Conservation (phyloP, 2,888 invertebrate species). For the Ctena decussata region DNA sequence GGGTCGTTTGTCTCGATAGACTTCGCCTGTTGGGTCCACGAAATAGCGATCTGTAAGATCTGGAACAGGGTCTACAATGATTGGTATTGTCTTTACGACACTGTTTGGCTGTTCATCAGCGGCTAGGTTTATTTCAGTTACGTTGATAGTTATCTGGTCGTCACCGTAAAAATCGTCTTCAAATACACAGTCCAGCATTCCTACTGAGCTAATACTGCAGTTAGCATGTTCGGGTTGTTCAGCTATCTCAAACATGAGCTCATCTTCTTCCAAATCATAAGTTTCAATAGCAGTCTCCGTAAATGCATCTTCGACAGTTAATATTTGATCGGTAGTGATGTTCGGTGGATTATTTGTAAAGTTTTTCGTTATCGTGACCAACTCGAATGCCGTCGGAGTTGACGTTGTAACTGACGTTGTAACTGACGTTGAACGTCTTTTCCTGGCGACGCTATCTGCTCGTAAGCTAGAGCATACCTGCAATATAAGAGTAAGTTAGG, state of each 20-base stretch:
- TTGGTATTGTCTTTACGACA: conserved; percentile 21
- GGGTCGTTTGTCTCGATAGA: conserved; percentile 37
- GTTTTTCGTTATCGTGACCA: conserved; percentile 22
- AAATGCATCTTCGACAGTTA: conserved; percentile 31
- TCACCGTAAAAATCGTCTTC: conserved; percentile 62
- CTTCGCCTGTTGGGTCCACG: conserved; percentile 29
- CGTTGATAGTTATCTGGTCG: conserved; percentile 40
- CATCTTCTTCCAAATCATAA: conserved; percentile 64
- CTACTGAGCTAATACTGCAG: conserved; percentile 52
- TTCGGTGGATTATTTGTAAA: conserved; percentile 46
- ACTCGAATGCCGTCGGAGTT: conserved; percentile 19
- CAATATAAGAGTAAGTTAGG: too few species aligned
- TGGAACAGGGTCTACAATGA: conserved; percentile 16
- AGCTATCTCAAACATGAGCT: conserved; percentile 47
- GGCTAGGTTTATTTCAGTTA: conserved; percentile 53
- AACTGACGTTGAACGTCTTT: background rate
- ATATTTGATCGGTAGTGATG: conserved; percentile 42
- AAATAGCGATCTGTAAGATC: conserved; percentile 47
- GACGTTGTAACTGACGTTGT: background rate
- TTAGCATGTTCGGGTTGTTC: conserved; percentile 37
- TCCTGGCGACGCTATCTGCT: background rate
- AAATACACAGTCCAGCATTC: conserved; percentile 48
- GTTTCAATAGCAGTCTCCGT: conserved; percentile 28
- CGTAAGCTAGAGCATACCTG: background rate
- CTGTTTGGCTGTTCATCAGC: conserved; percentile 30